phyloP scores from a whole-genome alignment of 2,113 vertebrate species.

The Chionis minor region DNA sequence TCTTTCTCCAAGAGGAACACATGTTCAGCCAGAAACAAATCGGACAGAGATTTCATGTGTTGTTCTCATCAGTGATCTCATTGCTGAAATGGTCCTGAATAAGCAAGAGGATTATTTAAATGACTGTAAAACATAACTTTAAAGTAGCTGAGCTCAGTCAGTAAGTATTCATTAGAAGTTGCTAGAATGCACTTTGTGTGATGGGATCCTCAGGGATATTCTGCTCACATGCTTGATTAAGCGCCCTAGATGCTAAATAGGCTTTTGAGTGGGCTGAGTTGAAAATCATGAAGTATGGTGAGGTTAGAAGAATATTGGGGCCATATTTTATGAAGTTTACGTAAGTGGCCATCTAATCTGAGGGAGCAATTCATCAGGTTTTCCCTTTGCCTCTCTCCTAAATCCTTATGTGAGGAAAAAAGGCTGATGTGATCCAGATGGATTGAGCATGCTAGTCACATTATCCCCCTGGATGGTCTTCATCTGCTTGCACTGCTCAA shows the following conservation, averaged over 20 bases:
- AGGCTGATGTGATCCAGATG: slow-evolving; percentile 35
- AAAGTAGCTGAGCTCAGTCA: slow-evolving; percentile 22
- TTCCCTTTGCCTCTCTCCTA: neutral
- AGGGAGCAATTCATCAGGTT: neutral
- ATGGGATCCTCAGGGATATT: neutral
- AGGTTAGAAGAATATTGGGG: neutral
- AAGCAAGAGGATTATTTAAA: slow-evolving; percentile 41
- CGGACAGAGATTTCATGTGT: neutral
- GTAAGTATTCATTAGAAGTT: slow-evolving; percentile 20
- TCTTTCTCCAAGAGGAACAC: neutral
- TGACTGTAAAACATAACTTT: neutral
- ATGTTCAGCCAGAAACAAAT: neutral
- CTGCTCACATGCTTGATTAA: neutral
- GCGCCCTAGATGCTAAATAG: neutral
- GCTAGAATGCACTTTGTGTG: neutral
- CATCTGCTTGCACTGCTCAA: neutral
- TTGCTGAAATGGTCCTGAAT: slow-evolving; percentile 17
- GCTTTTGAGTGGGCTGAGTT: neutral
- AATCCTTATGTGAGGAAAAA: neutral
- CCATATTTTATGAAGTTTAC: neutral
- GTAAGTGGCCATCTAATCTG: neutral
- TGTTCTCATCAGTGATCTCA: slow-evolving; percentile 65
- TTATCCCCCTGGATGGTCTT: neutral
- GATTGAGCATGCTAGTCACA: neutral
- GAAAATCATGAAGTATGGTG: neutral